Base-by-base conservation (phyloP, 2,113 vertebrate genomes). In the Ovibos moschatus region DNA sequence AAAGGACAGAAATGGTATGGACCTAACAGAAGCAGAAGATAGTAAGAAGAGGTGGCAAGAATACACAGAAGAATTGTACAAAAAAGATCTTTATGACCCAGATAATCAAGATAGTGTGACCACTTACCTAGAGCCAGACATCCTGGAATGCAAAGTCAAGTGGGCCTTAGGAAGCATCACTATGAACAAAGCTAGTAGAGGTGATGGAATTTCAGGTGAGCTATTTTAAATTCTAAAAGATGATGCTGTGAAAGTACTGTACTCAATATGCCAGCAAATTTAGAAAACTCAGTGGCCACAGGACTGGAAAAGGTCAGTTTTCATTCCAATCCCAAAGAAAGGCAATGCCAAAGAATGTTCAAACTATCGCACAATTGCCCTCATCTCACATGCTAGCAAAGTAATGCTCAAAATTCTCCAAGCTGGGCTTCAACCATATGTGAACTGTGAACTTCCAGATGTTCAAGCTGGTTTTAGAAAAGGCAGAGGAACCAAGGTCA, bases 351-450 rank as follows among this genome's bases (percentile, higher is more conserved):
- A 71, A 71, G 64, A 36, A 71, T 71, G 17, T 11, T 36, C 2
- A 71, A 21, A 36, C 64, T 71, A 71, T 2, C 0, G 0, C 19
- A 71, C n/a, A 36, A 71, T 12, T 71, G 19, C 19, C 36, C 64
- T 71, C 17, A 71, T 36, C 10, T 71, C 64, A 23, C 64, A 71
- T 0, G 9, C 19, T 71, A 12, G 64, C 5, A 36, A 71, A 71
- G 64, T 36, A 71, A 71, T 36, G 64, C 19, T 71, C n/a, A 71
- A 36, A 71, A 36, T 12, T 71, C 17, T 71, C 17, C n/a, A 36
- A 71, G n/a, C 64, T 6, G 12, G 64, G 64, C n/a, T 36, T 36
- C 64, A 71, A 36, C 9, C 0, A 10, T 71, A 71, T 11, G 17
- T 71, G n/a, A 71, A 71, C 64, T 0, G 0, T 23, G 64, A 71